Evolutionary conservation across 2,888 invertebrate genomes (phyloP), one percentile per base, ranked within the genome.

Genomic region (Boloria selene): DNA sequence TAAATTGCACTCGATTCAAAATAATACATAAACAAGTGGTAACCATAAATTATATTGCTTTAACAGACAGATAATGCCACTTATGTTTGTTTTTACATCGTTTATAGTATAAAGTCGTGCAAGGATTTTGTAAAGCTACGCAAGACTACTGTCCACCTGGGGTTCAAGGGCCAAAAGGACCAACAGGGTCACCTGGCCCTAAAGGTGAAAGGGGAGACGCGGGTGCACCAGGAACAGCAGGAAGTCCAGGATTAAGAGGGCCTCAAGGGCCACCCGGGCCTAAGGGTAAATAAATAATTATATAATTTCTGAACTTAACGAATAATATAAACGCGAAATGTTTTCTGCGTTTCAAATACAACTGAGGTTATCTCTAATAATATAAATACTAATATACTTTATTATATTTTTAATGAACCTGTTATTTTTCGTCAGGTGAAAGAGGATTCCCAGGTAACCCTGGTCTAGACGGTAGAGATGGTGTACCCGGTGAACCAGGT

Each of bases 401-500:
- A n/a, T n/a, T n/a, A n/a, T 31, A 31, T 31, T 7, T 31, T 31
- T 1, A 31, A 31, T 16, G 3, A 2, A 49, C 17, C 10, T 49
- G 10, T n/a, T 17, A 50, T 42, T 80, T 85, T 74, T 67, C 4
- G 79, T 38, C 31, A 83, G 96, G 96, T 38, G 94, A 95, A 74
- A 94, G 95, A 45, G 96, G 96, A 0, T 94, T 94, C 53, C 93
- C 94, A 0, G 96, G 96, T 0, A 93, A 94, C 50, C 88, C 95
- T 0, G 97, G 97, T 0, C 84, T 97, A 1, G 98, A 98, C 77
- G 98, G 98, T 0, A 91, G 97, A 63, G 97, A 98, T 74, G 98
- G 98, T 3, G 95, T 98, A 0, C 97, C 98, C 0, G 98, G 98
- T 0, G 97, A 97, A 77, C 98, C 98, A 0, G 98, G 98, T 0